A percentile compares a stretch with the other conserved stretches of the same genome.
Evolutionary conservation across 2,888 invertebrate species (phyloP).

Genomic region (Ditula angustiorana): DNA sequence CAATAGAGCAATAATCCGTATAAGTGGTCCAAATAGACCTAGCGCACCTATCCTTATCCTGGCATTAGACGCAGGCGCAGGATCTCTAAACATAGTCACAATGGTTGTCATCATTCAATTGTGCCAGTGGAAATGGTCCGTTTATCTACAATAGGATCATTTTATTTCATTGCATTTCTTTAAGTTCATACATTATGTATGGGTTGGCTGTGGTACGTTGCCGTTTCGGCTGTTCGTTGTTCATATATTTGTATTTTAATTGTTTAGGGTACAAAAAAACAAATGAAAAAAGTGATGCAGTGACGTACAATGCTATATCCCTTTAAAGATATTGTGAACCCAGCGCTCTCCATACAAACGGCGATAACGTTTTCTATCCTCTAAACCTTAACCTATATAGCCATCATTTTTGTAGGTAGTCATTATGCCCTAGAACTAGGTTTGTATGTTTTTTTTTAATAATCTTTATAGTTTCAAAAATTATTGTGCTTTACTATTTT

Average conservation of each 20-base stretch:
- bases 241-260: neutral
- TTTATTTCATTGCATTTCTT: slow-evolving; percentile 78
- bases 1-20: slow-evolving; percentile 73
- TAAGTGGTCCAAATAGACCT: slow-evolving; percentile 70
- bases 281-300: too few species aligned
- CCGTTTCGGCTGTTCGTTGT: slow-evolving; percentile 32
- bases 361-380: too few species aligned
- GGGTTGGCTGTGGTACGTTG: slow-evolving; percentile 44
- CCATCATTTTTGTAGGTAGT: too few species aligned
- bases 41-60: slow-evolving; percentile 68
- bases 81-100: slow-evolving; percentile 85
- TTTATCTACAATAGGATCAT: slow-evolving; percentile 75
- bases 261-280: too few species aligned
- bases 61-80: slow-evolving; percentile 79
- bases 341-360: too few species aligned
- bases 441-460: too few species aligned
- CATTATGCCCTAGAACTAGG: too few species aligned
- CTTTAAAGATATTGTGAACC: too few species aligned
- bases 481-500: too few species aligned
- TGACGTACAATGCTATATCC: too few species aligned
- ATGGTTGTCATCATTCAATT: slow-evolving; percentile 83
- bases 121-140: slow-evolving; percentile 75
- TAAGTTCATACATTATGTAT: slow-evolving; percentile 79
- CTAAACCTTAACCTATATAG: too few species aligned
- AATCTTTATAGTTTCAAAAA: too few species aligned